A percentile compares a stretch with the other conserved stretches of the same genome.
These are phyloP conservation scores for Osmerus eperlanus DNA, from an alignment of 2,113 vertebrate genomes.

Conservation along the genomic window DNA sequence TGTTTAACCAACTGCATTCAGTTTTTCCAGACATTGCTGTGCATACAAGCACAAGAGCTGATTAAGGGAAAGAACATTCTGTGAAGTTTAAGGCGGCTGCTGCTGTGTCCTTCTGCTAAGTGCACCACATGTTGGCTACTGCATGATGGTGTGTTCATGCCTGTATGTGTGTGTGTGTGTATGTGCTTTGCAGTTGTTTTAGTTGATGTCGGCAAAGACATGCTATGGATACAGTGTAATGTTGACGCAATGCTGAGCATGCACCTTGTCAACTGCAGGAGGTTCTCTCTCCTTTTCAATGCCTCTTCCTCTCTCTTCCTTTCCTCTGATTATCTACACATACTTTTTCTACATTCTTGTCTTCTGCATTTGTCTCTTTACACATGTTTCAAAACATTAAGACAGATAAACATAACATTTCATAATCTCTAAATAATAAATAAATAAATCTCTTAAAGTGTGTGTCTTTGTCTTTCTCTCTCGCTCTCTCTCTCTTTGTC, in stretches of 20 bases:
- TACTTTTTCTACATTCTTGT: neutral
- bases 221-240: slow-evolving; percentile 12
- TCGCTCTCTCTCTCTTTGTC: slow-evolving; percentile 5
- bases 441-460: neutral
- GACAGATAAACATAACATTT: neutral
- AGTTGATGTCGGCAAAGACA: neutral
- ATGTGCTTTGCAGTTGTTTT: slow-evolving; percentile 5
- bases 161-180: slow-evolving; percentile 8
- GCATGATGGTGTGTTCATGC: slow-evolving; percentile 17
- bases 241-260: slow-evolving; percentile 60
- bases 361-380: neutral
- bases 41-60: neutral
- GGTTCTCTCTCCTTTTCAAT: slow-evolving; percentile 29
- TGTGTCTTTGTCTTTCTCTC: neutral
- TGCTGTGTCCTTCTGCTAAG: neutral
- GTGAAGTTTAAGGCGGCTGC: neutral
- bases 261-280: slow-evolving; percentile 54
- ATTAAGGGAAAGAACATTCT: neutral
- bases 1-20: too few species aligned
- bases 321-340: neutral
- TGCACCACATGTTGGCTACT: neutral
- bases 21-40: neutral
- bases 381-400: neutral
- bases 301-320: neutral
- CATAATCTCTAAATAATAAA: neutral